Base-by-base conservation (phyloP, 64 coral and sea anemone genomes). In the Actinia equina region DNA sequence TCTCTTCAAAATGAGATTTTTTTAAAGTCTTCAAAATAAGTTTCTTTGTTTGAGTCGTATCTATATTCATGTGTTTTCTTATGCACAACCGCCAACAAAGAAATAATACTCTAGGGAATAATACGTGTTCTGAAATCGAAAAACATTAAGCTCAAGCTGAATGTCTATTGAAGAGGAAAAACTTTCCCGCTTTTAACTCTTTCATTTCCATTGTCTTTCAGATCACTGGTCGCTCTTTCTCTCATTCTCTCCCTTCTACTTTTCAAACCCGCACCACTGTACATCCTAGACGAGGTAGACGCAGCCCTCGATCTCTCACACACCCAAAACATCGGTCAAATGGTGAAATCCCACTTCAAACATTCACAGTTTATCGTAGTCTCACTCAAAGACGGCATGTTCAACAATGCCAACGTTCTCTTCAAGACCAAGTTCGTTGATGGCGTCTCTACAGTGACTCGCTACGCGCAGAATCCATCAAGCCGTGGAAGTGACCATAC, bases 351-450 rank as follows among this genome's bases (percentile, higher is more conserved):
- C 9, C 96, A 98, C 90, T 98, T 98, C 77, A 98, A 86, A 44
- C 96, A 98, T 52, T 98, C 96, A 4, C 96, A 98, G 93, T 98
- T 98, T 58, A 98, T 98, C 25, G 96, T 98, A 9, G 96, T 98
- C 52, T 98, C 96, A 6, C 87, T 98, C 16, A 98, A 98, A 42
- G 96, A 98, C 71, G 96, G 96, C 17, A 98, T 98, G 96, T 98
- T 98, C 55, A 98, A 98, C 88, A 98, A 98, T 71, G 96, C 96
- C 17, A 98, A 98, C 45, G 96, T 98, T 5, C 92, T 98, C 17
- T 98, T 98, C 84, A 98, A 98, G 65, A 98, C 96, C 2, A 98
- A 94, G 78, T 98, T 98, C 84, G 93, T 98, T 6, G 96, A 98
- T 90, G 96, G 96, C 16, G 93, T 98, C 26, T 98, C 96, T 20